These are phyloP conservation scores for Eidolon dupreanum DNA, from an alignment of 2,797 vertebrate species.

Conservation along the genomic window DNA sequence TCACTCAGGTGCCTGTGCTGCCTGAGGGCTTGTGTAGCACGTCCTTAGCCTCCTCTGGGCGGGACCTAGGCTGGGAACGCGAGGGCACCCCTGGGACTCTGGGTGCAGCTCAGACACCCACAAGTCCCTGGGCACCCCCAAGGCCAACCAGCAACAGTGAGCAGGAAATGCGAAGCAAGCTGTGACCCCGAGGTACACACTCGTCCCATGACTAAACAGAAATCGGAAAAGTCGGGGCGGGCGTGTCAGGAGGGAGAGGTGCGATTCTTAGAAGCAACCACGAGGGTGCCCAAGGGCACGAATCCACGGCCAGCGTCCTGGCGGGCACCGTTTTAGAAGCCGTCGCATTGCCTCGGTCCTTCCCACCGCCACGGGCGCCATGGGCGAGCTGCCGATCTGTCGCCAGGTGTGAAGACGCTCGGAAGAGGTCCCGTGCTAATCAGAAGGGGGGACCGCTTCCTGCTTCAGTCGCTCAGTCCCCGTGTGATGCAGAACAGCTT, in stretches of 20 bases:
- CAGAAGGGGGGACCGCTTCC: background rate
- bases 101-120: background rate
- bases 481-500: background rate
- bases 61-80: background rate
- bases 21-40: background rate
- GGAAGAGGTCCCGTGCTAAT: background rate
- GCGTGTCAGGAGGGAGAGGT: background rate
- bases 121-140: background rate
- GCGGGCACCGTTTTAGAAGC: background rate
- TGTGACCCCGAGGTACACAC: rapidly evolving
- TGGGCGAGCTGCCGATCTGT: rapidly evolving
- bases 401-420: background rate
- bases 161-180: background rate
- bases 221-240: background rate
- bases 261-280: background rate
- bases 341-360: background rate
- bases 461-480: background rate
- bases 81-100: background rate
- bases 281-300: background rate
- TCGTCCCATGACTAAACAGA: background rate
- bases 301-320: rapidly evolving
- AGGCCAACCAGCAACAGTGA: background rate
- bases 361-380: rapidly evolving
- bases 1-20: rapidly evolving
- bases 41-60: background rate